Evolutionary conservation across 1,140 invertebrate genomes (phyloP), one percentile per base, ranked within the genome.

Genomic region (Drosophila auraria): DNA sequence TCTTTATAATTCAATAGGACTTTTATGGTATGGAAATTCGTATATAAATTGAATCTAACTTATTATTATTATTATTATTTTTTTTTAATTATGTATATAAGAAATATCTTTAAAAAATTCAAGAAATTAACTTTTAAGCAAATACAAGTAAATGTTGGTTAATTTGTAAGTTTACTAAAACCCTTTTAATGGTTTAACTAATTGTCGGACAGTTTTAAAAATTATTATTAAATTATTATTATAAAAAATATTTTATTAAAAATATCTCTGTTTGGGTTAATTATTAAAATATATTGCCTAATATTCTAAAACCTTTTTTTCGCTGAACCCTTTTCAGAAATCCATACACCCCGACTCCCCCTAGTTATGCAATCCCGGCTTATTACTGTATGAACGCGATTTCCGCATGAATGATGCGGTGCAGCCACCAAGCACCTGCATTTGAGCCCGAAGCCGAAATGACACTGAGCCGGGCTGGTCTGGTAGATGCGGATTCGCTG

Each of bases 361-460:
- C 7, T 49, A 65, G 62, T 77, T 87, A 57, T 86, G 86, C 86
- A 80, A 73, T 74, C 69, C 23, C 66, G 79, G 83, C 83, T 90
- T 90, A 90, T 84, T 90, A 90, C 79, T 78, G 69, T 69, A 77
- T 79, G 71, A 57, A 72, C 68, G 76, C 61, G 82, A 86, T 78
- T 90, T 83, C 65, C 69, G 70, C 66, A 72, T 87, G 87, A 80
- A 80, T 90, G 77, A 78, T 90, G 77, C 65, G 61, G 38, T 75
- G 76, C 69, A 65, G 49, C 49, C 45, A 60, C 47, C 61, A 38
- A 59, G 63, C 47, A 73, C 33, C 45, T 51, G 47, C 63, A 72
- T 63, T 72, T 56, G 72, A 44, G 54, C 27, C 63, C n/a, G 30
- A 54, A 47, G 65, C 49, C 63, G 57, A 76, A 54, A 47, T 66